A percentile compares a stretch with the other conserved stretches of the same genome.
Conservation (phyloP, 2,797 vertebrate species). For the Sebastes hopkinsi region DNA sequence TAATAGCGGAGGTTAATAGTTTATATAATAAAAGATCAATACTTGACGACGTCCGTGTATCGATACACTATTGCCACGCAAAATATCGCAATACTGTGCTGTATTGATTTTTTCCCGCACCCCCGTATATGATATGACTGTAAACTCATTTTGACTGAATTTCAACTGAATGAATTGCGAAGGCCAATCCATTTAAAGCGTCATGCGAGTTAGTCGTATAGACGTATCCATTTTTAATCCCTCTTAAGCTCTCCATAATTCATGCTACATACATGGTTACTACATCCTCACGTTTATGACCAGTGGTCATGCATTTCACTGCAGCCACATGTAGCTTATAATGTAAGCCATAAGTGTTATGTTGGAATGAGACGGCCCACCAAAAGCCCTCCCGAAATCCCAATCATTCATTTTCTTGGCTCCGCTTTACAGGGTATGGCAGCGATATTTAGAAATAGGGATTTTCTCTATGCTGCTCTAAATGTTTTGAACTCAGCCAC, state of each 20-base stretch:
- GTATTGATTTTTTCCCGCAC: fast-evolving
- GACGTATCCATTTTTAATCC: constrained; percentile 23
- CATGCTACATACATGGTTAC: constrained; percentile 14
- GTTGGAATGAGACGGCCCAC: constrained; percentile 61
- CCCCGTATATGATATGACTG: not conserved
- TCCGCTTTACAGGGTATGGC: constrained; percentile 36
- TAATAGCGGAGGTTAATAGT: no score
- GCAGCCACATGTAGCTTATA: constrained; percentile 61
- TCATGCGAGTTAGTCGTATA: not conserved
- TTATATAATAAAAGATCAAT: no score
- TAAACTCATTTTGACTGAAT: not conserved
- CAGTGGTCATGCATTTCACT: constrained; percentile 32
- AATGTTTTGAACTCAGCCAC: constrained; percentile 69
- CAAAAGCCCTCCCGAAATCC: constrained; percentile 49
- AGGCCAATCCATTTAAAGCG: not conserved
- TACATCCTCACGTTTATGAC: constrained; percentile 43
- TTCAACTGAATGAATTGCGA: not conserved
- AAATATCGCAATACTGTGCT: no score
- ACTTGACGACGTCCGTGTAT: no score
- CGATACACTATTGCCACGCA: no score
- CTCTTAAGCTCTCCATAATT: constrained; percentile 17
- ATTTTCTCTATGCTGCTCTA: constrained; percentile 54
- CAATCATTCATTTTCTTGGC: constrained; percentile 61
- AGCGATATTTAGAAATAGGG: constrained; percentile 58
- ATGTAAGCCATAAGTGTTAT: constrained; percentile 65